Evolutionary conservation across 2,888 invertebrate genomes (phyloP), one percentile per base, ranked within the genome.

Genomic region (Yponomeuta plumbellus): DNA sequence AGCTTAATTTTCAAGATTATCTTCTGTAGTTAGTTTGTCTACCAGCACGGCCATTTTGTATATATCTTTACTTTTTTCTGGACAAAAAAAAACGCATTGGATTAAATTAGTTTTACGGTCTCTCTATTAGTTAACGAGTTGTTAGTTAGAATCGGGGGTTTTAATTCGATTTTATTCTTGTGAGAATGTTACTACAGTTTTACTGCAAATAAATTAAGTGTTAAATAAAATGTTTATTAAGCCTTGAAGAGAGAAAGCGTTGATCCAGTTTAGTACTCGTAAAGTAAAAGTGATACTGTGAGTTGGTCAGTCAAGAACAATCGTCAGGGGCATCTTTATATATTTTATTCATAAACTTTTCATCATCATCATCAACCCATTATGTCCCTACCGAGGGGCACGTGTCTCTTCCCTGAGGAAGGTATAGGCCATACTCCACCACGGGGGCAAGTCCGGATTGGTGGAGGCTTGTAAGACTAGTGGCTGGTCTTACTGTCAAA

Each of bases 81-180:
- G 67, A 69, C 73, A 67, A 65, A 77, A 82, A n/a, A 83, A 81
- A 70, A 70, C 73, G 71, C 75, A 75, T 72, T 80, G 77, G 76
- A 80, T 77, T 76, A 85, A 86, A 88, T 88, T 88, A 88, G 82
- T 86, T 89, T 90, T 83, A 90, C 83, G 83, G 79, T 80, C 83
- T 74, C 80, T 88, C 85, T 80, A 89, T 89, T 86, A 85, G 78
- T 84, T 86, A 83, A 88, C 80, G 77, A 75, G 70, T 64, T 76
- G 77, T 76, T 73, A 78, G 84, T 75, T 76, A 78, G 80, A 80
- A 76, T 52, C 71, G 70, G 64, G 64, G 71, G 71, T 75, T 80
- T 79, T 68, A 69, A 71, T 73, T 73, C 67, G 67, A 70, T 76
- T 79, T 80, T 76, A 81, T 76, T 76, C 76, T 74, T 71, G 68